phyloP scores from a whole-genome alignment of 2,113 vertebrate species.

The Perca fluviatilis region DNA sequence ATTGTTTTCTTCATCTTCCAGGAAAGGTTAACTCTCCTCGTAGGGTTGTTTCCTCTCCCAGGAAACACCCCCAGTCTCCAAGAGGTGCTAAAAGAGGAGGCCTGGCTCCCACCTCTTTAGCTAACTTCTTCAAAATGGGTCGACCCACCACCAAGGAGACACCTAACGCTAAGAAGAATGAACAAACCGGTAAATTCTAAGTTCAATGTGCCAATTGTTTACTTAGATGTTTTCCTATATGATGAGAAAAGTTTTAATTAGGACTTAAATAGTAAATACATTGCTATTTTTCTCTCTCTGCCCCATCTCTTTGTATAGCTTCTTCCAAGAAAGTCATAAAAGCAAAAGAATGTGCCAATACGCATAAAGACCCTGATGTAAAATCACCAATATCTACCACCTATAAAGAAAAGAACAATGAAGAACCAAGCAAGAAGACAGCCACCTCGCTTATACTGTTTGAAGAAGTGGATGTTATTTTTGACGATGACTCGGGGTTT shows the following conservation, averaged over 20 bases:
- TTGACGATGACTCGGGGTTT: conserved; percentile 97
- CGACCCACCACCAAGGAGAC: conserved; percentile 56
- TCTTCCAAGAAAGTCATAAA: conserved; percentile 63
- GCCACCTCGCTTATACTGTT: conserved; percentile 98
- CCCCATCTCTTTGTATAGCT: conserved; percentile 46
- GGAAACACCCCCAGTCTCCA: conserved; percentile 89
- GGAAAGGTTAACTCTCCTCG: conserved; percentile 92
- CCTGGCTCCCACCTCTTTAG: conserved; percentile 89
- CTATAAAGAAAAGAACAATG: conserved; percentile 69
- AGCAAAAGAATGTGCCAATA: conserved; percentile 31
- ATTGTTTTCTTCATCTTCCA: conserved; percentile 58
- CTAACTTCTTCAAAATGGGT: conserved; percentile 91
- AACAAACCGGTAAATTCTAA: conserved; percentile 57
- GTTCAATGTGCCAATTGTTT: not conserved
- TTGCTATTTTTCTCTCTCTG: not conserved
- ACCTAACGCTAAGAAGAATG: conserved; percentile 52
- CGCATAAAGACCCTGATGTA: conserved; percentile 22
- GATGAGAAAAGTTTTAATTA: not conserved
- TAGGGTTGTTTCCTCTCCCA: conserved; percentile 90
- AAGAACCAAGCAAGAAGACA: conserved; percentile 89
- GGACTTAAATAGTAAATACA: not conserved
- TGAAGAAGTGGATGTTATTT: conserved; percentile 98
- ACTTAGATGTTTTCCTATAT: not conserved
- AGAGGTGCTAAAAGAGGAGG: conserved; percentile 84
- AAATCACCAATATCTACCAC: conserved; percentile 46